phyloP scores from a whole-genome alignment of 1,140 invertebrate genomes.

The Drosophila serrata region DNA sequence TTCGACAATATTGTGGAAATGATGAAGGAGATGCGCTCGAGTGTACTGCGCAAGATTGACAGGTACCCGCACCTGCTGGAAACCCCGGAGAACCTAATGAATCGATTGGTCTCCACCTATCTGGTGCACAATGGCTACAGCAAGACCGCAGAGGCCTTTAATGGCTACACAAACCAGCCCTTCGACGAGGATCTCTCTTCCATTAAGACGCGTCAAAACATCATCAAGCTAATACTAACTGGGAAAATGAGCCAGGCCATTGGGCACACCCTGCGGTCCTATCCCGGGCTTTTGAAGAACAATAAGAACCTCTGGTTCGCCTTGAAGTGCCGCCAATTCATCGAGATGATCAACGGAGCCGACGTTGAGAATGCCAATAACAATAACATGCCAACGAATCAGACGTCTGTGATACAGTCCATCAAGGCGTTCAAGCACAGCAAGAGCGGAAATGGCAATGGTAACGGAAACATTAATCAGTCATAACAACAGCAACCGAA shows the following conservation, averaged over 20 bases:
- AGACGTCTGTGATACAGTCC: conserved; percentile 91
- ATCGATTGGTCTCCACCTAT: conserved; percentile 96
- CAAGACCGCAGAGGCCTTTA: conserved; percentile 98
- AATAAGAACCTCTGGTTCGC: conserved; percentile 97
- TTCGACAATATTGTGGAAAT: conserved; percentile 98
- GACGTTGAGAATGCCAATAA: conserved; percentile 88
- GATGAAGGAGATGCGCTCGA: conserved; percentile 95
- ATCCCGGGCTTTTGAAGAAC: conserved; percentile 95
- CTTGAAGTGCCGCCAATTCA: conserved; percentile 98
- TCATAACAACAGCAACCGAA: conserved; percentile 56
- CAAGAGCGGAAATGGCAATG: conserved; percentile 69
- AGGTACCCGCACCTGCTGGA: conserved; percentile 68
- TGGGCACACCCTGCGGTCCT: conserved; percentile 94
- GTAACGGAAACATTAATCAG: conserved; percentile 36
- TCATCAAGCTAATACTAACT: conserved; percentile 95
- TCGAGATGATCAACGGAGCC: conserved; percentile 96
- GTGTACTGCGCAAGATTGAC: conserved; percentile 87
- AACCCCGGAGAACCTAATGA: conserved; percentile 72
- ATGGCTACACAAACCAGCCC: conserved; percentile 94
- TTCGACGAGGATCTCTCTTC: conserved; percentile 97
- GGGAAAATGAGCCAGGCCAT: conserved; percentile 98
- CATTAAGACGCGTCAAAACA: conserved; percentile 98
- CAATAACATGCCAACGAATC: conserved; percentile 85
- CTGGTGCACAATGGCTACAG: conserved; percentile 99
- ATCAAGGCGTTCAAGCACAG: conserved; percentile 88